These are phyloP conservation scores for Larimichthys crocea DNA, from an alignment of 2,113 vertebrate species.

Conservation along the genomic window DNA sequence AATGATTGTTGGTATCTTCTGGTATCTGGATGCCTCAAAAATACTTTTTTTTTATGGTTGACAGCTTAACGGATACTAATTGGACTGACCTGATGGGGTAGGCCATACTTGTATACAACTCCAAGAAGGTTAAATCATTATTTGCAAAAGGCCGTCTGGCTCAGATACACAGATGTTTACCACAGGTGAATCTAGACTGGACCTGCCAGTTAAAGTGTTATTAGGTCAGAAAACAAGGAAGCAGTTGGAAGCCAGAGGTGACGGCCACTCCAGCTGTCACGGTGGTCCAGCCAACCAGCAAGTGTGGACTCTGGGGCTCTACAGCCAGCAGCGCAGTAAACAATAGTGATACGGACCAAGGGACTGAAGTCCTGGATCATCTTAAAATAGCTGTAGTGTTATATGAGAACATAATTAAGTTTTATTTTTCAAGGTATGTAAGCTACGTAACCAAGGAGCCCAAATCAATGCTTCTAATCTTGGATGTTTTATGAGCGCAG, in stretches of 20 bases:
- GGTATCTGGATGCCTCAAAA: neutral
- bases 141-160: conserved; percentile 30
- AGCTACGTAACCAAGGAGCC: conserved; percentile 19
- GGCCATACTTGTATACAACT: conserved; percentile 1
- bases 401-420: conserved; percentile 29
- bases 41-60: conserved; percentile 3
- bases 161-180: conserved; percentile 55
- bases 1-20: neutral
- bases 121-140: conserved; percentile 23
- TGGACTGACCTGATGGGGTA: neutral
- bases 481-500: conserved; percentile 37
- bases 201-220: conserved; percentile 61
- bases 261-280: conserved; percentile 68
- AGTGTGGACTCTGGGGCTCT: conserved; percentile 34
- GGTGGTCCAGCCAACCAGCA: conserved; percentile 34
- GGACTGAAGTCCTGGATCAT: neutral
- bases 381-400: conserved; percentile 20
- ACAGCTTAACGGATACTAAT: conserved; percentile 24
- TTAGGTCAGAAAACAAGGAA: conserved; percentile 72
- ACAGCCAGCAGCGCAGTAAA: conserved; percentile 46
- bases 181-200: conserved; percentile 35
- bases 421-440: conserved; percentile 20
- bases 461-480: conserved; percentile 36
- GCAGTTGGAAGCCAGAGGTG: conserved; percentile 67
- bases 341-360: conserved; percentile 34